Base-by-base conservation (phyloP, 2,888 invertebrate genomes). In the Scaptodrosophila latifasciaeformis region DNA sequence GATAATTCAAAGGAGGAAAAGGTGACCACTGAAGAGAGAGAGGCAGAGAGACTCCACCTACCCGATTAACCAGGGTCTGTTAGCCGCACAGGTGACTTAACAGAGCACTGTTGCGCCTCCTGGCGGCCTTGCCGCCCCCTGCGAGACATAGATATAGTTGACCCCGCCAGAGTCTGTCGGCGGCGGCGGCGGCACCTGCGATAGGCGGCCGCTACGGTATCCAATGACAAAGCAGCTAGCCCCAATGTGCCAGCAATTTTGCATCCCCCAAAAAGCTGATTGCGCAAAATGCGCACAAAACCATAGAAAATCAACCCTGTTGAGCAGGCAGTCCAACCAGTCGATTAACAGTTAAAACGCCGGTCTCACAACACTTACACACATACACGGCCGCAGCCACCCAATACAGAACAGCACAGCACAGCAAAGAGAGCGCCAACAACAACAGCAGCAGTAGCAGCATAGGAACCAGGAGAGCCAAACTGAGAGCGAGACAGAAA, bases 311-410 rank as follows among this genome's bases (percentile, higher is more conserved):
- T 19, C 39, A 43, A 34, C 21, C 13, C 12, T n/a, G n/a, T n/a
- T n/a, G n/a, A n/a, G n/a, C n/a, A n/a, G n/a, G n/a, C n/a, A n/a
- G n/a, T n/a, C n/a, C n/a, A n/a, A n/a, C n/a, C n/a, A n/a, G n/a
- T 12, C 13, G 21, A 18, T 12, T 19, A 35, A n/a, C 37, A 46
- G 35, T 21, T 15, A 47, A 74, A 54, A 64, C 43, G 64, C 76
- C 72, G 72, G 71, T 71, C 75, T 75, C 72, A 65, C 24, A 44
- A n/a, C n/a, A n/a, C n/a, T n/a, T n/a, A n/a, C n/a, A n/a, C n/a
- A n/a, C n/a, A n/a, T n/a, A n/a, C n/a, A n/a, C n/a, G n/a, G n/a
- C n/a, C n/a, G n/a, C n/a, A n/a, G n/a, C n/a, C n/a, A n/a, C n/a
- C n/a, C n/a, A n/a, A n/a, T n/a, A n/a, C n/a, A n/a, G n/a, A n/a